Conservation (phyloP, 2,888 invertebrate genomes). For the Lagria hirta region DNA sequence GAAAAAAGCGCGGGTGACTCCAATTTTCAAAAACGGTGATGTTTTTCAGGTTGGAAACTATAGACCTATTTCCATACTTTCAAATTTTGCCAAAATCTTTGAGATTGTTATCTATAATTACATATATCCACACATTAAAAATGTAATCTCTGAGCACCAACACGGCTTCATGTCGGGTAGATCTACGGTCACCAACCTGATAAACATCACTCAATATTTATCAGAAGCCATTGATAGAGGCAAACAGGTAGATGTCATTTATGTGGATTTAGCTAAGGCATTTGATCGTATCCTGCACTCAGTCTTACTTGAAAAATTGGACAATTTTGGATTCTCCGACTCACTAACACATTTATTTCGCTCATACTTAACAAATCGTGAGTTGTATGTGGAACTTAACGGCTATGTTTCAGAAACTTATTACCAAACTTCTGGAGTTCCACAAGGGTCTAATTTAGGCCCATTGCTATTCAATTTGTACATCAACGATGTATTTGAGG, state of each 20-base stretch:
- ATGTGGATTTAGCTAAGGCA: neutral
- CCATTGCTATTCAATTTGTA: conserved; percentile 6
- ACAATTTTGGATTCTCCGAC: neutral
- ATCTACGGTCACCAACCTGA: neutral
- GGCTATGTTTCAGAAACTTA: neutral
- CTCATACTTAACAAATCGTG: conserved; percentile 1
- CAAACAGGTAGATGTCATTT: conserved; percentile 2
- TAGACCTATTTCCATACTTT: conserved; percentile 1
- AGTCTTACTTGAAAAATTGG: neutral
- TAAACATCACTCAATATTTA: neutral
- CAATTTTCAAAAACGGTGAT: conserved; percentile 1
- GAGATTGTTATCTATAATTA: neutral
- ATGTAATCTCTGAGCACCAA: neutral
- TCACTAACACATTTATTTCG: neutral
- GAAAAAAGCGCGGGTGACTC: neutral
- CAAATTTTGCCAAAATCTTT: conserved; percentile 2
- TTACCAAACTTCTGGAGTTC: conserved; percentile 2
- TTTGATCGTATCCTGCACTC: conserved; percentile 2
- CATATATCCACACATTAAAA: neutral
- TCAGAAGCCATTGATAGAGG: neutral
- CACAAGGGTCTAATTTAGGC: conserved; percentile 10
- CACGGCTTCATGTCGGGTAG: conserved; percentile 7
- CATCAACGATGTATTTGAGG: conserved; percentile 1
- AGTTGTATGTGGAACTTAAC: neutral
- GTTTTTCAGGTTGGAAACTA: neutral